Conservation (phyloP, 2,797 vertebrate species). For the Rhabdophis nuchalis region DNA sequence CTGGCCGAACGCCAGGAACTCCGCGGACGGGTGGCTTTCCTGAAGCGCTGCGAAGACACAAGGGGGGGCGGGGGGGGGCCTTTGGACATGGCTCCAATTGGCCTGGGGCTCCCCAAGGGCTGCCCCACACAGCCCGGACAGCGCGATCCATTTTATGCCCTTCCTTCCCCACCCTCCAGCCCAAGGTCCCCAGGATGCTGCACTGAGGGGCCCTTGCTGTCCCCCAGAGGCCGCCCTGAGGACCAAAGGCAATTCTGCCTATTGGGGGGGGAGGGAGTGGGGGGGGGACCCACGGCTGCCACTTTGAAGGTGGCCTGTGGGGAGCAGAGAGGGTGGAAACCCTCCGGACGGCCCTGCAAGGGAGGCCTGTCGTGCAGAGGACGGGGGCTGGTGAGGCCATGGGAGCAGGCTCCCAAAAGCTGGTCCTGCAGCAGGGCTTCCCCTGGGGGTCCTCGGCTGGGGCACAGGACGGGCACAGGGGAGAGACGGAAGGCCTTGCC, state of each 20-base stretch:
- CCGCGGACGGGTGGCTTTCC: conserved; percentile 75
- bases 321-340: too few species aligned
- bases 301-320: background rate
- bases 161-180: background rate
- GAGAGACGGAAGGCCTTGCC: too few species aligned
- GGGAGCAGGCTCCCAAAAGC: background rate
- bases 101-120: background rate
- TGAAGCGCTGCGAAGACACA: conserved; percentile 70
- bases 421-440: too few species aligned
- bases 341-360: background rate
- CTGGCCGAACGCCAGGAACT: conserved; percentile 73
- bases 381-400: background rate
- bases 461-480: background rate
- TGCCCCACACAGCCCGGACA: background rate
- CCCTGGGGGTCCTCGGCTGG: background rate
- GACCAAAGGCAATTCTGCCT: background rate
- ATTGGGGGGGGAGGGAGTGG: too few species aligned
- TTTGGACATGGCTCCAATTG: too few species aligned
- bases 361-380: background rate
- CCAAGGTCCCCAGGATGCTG: background rate
- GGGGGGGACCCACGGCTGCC: background rate
- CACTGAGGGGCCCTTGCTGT: background rate
- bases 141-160: background rate
- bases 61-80: too few species aligned
- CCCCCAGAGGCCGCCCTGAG: background rate